Evolutionary conservation across 2,888 invertebrate species (phyloP).

Genomic region (Silvanus unidentatus): DNA sequence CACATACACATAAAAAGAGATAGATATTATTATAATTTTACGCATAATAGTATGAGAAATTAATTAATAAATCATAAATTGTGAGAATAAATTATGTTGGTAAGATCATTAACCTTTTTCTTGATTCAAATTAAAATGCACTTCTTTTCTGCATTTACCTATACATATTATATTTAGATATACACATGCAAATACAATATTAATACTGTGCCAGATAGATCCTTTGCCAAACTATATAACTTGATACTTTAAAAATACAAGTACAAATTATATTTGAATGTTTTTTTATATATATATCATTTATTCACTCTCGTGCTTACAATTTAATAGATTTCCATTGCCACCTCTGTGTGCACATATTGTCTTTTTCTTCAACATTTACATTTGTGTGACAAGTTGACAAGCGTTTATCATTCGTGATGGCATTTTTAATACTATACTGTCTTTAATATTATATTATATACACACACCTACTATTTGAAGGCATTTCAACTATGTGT

Average conservation of each 20-base stretch:
- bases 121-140: not conserved
- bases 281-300: constrained; percentile 2
- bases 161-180: constrained; percentile 5
- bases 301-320: too few relatives aligned
- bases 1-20: too few relatives aligned
- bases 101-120: constrained; percentile 8
- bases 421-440: constrained; percentile 12
- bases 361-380: too few relatives aligned
- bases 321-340: too few relatives aligned
- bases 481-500: constrained; percentile 21
- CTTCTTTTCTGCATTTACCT: constrained; percentile 9
- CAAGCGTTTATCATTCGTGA: constrained; percentile 18
- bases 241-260: constrained; percentile 15
- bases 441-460: constrained; percentile 4
- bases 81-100: too few relatives aligned
- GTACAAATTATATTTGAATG: constrained; percentile 2
- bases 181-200: constrained; percentile 3
- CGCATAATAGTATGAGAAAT: too few relatives aligned
- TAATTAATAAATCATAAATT: too few relatives aligned
- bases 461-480: constrained; percentile 21
- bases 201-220: constrained; percentile 20
- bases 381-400: constrained; percentile 15
- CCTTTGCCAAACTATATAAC: constrained; percentile 19
- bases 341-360: too few relatives aligned
- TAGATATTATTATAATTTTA: too few relatives aligned